Evolutionary conservation across 1,140 invertebrate genomes (phyloP).

Genomic region (Pseudomyrmex cubaensis): DNA sequence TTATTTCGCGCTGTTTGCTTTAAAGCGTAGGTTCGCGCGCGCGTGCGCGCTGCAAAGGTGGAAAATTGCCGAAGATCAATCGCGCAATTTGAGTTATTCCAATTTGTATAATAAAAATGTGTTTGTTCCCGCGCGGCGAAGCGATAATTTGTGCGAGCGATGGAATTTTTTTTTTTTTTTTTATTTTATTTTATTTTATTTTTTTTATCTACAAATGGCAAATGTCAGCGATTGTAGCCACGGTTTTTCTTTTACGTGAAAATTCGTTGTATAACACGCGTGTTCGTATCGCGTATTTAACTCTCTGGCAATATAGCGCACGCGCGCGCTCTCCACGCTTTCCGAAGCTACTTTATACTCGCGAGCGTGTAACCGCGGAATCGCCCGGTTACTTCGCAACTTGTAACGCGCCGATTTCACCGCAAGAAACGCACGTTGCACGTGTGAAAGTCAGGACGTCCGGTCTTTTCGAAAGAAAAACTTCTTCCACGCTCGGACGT

Average conservation of each 20-base stretch:
- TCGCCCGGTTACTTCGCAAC: conserved; percentile 56
- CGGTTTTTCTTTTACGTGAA: too few species aligned
- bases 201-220: too few species aligned
- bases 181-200: too few species aligned
- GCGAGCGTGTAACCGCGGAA: conserved; percentile 79
- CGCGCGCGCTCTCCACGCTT: conserved; percentile 81
- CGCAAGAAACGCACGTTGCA: conserved; percentile 24
- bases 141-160: too few species aligned
- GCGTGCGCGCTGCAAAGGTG: not conserved
- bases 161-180: too few species aligned
- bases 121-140: too few species aligned
- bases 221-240: too few species aligned
- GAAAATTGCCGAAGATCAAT: conserved; percentile 16
- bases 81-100: conserved; percentile 24
- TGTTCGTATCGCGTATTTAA: too few species aligned
- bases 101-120: conserved; percentile 3
- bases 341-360: conserved; percentile 79
- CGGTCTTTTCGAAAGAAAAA: conserved; percentile 68
- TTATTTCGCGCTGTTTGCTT: conserved; percentile 28
- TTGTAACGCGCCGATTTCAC: conserved; percentile 77
- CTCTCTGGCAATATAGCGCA: not conserved
- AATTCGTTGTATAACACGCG: too few species aligned
- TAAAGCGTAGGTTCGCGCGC: not conserved
- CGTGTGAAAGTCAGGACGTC: conserved; percentile 81
- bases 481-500: conserved; percentile 19